Evolutionary conservation across 2,113 vertebrate genomes (phyloP).

Genomic region (Pelvicachromis taeniatus): DNA sequence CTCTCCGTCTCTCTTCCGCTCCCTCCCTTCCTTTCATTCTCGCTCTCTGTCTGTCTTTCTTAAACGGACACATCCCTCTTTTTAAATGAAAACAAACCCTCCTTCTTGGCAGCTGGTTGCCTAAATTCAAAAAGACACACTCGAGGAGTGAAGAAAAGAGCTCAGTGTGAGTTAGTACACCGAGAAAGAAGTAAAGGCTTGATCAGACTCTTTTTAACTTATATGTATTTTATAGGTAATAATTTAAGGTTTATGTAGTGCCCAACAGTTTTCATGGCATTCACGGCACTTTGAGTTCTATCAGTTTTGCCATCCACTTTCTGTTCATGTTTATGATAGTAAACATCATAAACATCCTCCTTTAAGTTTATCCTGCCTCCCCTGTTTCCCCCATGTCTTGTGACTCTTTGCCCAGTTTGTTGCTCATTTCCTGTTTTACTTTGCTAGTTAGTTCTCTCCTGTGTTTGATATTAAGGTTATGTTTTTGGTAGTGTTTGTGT

Average conservation of each 20-base stretch:
- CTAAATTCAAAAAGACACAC: constrained; percentile 45
- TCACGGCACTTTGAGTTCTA: not conserved
- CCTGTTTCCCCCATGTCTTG: not conserved
- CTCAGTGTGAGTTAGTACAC: not conserved
- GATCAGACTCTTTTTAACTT: not conserved
- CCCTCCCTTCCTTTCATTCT: not conserved
- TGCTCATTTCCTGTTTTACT: not conserved
- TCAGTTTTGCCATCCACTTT: not conserved
- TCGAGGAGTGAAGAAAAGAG: not conserved
- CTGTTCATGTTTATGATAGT: not conserved
- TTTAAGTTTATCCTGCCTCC: not conserved
- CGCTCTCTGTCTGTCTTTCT: constrained; percentile 5
- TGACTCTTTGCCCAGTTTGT: not conserved
- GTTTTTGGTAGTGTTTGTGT: not conserved
- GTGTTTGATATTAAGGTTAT: not conserved
- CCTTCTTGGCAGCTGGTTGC: constrained; percentile 13
- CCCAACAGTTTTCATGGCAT: not conserved
- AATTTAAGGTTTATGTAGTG: not conserved
- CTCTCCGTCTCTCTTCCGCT: not conserved
- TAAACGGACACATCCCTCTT: constrained; percentile 49
- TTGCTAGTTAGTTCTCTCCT: not conserved
- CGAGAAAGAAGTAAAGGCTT: not conserved
- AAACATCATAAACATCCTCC: not conserved
- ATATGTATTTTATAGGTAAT: not conserved
- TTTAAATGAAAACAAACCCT: constrained; percentile 70